Evolutionary conservation across 2,797 vertebrate species (phyloP).

Genomic region (Huso huso): DNA sequence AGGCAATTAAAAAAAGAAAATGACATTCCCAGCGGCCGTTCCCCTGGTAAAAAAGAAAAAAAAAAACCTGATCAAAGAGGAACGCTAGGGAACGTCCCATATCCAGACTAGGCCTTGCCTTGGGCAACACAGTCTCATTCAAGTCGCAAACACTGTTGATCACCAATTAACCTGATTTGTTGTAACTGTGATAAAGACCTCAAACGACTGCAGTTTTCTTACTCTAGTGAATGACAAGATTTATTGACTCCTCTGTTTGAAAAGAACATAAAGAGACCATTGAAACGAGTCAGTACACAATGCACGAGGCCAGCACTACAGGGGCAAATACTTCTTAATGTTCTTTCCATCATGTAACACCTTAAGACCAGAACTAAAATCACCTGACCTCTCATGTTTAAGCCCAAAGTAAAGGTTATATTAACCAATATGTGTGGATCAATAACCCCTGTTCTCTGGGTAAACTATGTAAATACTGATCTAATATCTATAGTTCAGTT

Average conservation of each 20-base stretch:
- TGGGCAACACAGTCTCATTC: slow-evolving; percentile 88
- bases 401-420: slow-evolving; percentile 26
- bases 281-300: slow-evolving; percentile 50
- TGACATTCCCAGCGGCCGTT: slow-evolving; percentile 77
- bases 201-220: slow-evolving; percentile 67
- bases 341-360: background rate
- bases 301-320: slow-evolving; percentile 18
- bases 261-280: slow-evolving; percentile 56
- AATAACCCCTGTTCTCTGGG: slow-evolving; percentile 31
- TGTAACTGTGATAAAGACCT: slow-evolving; percentile 82
- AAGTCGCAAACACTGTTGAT: slow-evolving; percentile 89
- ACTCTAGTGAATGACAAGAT: slow-evolving; percentile 68
- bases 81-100: slow-evolving; percentile 76
- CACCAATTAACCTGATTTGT: slow-evolving; percentile 99
- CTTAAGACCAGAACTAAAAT: slow-evolving; percentile 28
- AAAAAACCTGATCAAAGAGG: slow-evolving; percentile 90
- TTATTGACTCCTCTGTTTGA: slow-evolving; percentile 63
- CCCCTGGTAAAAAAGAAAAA: slow-evolving; percentile 56
- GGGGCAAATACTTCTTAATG: no score
- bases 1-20: slow-evolving; percentile 97
- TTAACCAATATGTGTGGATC: slow-evolving; percentile 38
- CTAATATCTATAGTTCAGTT: slow-evolving; percentile 27
- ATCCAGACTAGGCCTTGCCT: slow-evolving; percentile 76
- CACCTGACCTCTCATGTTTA: slow-evolving; percentile 24
- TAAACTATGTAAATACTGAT: slow-evolving; percentile 35